Base-by-base conservation (phyloP, 1,140 invertebrate genomes). In the Drosophila pruinosa region DNA sequence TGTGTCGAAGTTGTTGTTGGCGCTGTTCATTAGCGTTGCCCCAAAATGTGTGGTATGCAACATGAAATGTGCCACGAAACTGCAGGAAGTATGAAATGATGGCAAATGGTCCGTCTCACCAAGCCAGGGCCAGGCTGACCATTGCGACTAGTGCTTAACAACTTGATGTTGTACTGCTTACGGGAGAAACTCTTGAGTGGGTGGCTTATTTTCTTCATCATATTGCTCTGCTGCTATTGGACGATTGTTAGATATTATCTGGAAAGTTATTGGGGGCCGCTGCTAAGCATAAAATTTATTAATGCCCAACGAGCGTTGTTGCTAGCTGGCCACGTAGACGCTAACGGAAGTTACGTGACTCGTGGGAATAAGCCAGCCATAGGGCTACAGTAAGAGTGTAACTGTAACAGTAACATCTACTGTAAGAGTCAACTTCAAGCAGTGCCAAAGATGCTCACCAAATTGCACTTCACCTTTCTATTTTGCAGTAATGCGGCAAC, bases 211-310 rank as follows among this genome's bases (percentile, higher is more conserved):
- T 36, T 22, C 64, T 56, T 53, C 22, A 6, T 21, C 31, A 14
- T 22, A 6, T 28, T 48, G 28, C 26, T 22, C 43, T 17, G n/a
- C 43, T 34, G 34, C 22, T 43, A 22, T 4, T 54, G 48, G 34
- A 48, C 75, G 79, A 75, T 77, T 88, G 70, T 70, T 73, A 81
- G 81, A 86, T 86, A 86, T 86, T 86, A 86, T 86, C 82, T 75
- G 61, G 21, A 81, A 86, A 86, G 77, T 88, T 86, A 86, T 86
- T 83, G 79, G 80, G 47, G 65, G 57, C 69, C 57, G 65, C 65
- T 78, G 74, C 82, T 88, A 78, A 86, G 81, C 81, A 86, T 86
- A 78, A 88, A 86, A 86, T 86, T 86, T 86, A 86, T 86, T 79
- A 86, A 86, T 86, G 62, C 74, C 61, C 67, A 62, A 71, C 47